Percentiles rank a stretch among this genome's conserved stretches.
Conservation (phyloP, 2,888 invertebrate species). For the Alviniconcha strummeri region DNA sequence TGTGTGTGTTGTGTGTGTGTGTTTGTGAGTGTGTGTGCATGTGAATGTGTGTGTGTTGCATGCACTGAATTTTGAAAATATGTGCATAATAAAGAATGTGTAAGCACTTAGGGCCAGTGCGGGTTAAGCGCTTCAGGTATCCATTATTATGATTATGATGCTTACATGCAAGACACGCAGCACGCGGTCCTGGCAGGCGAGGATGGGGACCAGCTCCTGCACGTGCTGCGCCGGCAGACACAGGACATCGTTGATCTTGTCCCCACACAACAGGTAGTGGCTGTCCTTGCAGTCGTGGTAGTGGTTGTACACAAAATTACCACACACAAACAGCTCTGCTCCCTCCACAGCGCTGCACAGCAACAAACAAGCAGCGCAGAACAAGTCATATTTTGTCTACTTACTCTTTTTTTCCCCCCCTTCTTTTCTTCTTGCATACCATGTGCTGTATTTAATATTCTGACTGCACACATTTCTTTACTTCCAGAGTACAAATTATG, state of each 20-base stretch:
- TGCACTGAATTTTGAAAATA: too few species aligned
- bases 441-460: not conserved
- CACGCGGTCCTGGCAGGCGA: conserved; percentile 89
- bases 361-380: not conserved
- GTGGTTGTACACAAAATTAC: conserved; percentile 83
- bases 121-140: too few species aligned
- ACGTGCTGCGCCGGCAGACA: conserved; percentile 77
- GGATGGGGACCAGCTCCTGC: conserved; percentile 78
- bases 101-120: too few species aligned
- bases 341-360: conserved; percentile 85
- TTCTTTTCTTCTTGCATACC: not conserved
- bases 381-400: too few species aligned
- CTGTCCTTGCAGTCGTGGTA: conserved; percentile 92
- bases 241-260: conserved; percentile 89
- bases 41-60: too few species aligned
- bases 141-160: not conserved
- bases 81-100: too few species aligned
- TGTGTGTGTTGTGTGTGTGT: too few species aligned
- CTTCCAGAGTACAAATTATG: not conserved
- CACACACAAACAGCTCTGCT: conserved; percentile 89
- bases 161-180: conserved; percentile 81
- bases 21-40: too few species aligned
- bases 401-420: too few species aligned
- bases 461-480: not conserved
- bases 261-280: conserved; percentile 90